These are phyloP conservation scores for Coracias cyanogaster DNA, from an alignment of 2,797 vertebrate species.

Conservation along the genomic window DNA sequence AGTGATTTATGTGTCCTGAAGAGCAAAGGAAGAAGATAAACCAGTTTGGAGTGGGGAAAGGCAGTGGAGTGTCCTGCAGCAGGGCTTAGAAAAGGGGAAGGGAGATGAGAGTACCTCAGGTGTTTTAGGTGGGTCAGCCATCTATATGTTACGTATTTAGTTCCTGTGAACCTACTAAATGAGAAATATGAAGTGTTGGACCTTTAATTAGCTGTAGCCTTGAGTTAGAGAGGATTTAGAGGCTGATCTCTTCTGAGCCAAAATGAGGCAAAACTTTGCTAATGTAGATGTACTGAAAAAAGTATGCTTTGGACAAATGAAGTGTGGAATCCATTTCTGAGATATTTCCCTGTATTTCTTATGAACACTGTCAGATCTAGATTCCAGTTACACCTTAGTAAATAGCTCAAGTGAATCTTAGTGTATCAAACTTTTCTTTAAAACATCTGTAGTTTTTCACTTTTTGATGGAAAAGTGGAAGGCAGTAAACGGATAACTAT, in stretches of 20 bases:
- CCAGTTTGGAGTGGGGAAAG: not conserved
- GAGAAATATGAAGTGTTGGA: not conserved
- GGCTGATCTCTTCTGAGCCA: not conserved
- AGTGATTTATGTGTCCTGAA: not conserved
- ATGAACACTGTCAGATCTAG: not conserved
- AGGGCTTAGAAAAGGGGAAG: not conserved
- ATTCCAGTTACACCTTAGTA: not conserved
- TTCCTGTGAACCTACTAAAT: not conserved
- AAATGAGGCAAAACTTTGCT: not conserved
- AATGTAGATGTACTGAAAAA: not conserved
- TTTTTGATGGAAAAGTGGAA: not conserved
- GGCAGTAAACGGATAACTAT: not conserved
- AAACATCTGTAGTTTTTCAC: not conserved
- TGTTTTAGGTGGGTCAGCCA: not conserved
- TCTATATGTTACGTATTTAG: accelerated
- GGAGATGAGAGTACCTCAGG: not conserved
- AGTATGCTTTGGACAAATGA: not conserved
- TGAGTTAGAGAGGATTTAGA: not conserved
- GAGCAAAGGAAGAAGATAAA: not conserved
- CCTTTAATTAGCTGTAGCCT: not conserved
- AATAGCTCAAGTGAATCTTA: not conserved
- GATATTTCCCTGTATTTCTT: not conserved
- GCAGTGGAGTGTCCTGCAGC: not conserved
- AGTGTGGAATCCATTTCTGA: not conserved
- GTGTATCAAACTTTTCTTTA: not conserved